These are phyloP conservation scores for Monochamus alternatus DNA, from an alignment of 2,888 invertebrate genomes.

Conservation along the genomic window DNA sequence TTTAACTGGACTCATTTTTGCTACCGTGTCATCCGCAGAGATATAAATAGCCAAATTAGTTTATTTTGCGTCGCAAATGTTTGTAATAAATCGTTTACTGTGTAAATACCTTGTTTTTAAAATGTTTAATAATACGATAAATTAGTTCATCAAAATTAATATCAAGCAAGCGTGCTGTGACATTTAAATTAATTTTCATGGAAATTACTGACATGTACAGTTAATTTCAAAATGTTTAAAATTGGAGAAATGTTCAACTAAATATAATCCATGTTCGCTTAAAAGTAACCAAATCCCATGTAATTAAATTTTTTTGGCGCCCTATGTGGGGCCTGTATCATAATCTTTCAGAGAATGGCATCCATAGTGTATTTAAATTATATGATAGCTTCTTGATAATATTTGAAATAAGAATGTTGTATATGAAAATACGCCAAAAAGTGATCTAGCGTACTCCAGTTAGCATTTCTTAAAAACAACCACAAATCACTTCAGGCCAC, in stretches of 20 bases:
- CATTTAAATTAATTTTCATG: not conserved
- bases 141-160: constrained; percentile 3
- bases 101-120: not conserved
- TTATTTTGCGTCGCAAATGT: not conserved
- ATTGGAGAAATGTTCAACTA: not conserved
- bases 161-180: not conserved
- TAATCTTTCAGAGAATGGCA: no score
- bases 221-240: not conserved
- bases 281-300: no score
- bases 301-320: not conserved
- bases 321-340: not conserved
- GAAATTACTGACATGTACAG: not conserved
- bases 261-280: not conserved
- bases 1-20: not conserved
- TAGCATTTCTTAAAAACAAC: no score
- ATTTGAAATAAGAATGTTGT: no score
- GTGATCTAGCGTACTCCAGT: no score
- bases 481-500: no score
- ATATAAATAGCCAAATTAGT: not conserved
- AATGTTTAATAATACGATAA: not conserved
- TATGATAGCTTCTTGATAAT: no score
- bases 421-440: no score
- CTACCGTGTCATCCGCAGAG: not conserved
- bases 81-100: not conserved
- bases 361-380: no score